Evolutionary conservation across 2,888 invertebrate species (phyloP).

Genomic region (Eueremaeus valkanovi): DNA sequence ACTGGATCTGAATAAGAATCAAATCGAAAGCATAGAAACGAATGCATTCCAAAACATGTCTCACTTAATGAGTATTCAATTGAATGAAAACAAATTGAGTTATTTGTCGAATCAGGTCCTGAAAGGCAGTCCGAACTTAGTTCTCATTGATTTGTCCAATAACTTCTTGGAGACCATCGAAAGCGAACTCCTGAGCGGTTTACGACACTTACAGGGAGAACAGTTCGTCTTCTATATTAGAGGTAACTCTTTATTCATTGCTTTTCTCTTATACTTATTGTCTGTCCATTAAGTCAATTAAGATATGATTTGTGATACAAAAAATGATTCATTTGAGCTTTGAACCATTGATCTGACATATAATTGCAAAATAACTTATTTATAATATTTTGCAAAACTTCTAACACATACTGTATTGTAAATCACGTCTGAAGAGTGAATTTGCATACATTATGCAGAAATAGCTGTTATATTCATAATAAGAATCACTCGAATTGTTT

Average conservation of each 20-base stretch:
- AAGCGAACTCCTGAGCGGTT: neutral
- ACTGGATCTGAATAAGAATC: constrained; percentile 14
- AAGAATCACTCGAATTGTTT: neutral
- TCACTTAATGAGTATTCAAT: constrained; percentile 27
- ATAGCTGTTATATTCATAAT: neutral
- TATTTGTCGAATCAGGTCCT: neutral
- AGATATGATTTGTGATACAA: too few species aligned
- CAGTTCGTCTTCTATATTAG: constrained; percentile 5
- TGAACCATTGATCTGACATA: too few species aligned
- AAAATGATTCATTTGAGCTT: too few species aligned
- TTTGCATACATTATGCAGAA: neutral
- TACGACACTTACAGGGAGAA: neutral
- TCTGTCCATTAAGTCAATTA: too few species aligned
- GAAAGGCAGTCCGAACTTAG: neutral
- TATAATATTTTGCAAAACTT: too few species aligned
- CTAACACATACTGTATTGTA: too few species aligned
- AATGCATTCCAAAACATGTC: constrained; percentile 25
- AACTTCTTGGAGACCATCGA: constrained; percentile 13
- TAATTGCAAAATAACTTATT: too few species aligned
- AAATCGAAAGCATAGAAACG: neutral
- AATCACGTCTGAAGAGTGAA: neutral
- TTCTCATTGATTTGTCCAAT: neutral
- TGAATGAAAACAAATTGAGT: constrained; percentile 4
- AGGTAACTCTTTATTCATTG: neutral
- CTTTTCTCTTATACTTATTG: neutral